phyloP scores from a whole-genome alignment of 2,113 vertebrate species.

The Myanophis thanlyinensis region DNA sequence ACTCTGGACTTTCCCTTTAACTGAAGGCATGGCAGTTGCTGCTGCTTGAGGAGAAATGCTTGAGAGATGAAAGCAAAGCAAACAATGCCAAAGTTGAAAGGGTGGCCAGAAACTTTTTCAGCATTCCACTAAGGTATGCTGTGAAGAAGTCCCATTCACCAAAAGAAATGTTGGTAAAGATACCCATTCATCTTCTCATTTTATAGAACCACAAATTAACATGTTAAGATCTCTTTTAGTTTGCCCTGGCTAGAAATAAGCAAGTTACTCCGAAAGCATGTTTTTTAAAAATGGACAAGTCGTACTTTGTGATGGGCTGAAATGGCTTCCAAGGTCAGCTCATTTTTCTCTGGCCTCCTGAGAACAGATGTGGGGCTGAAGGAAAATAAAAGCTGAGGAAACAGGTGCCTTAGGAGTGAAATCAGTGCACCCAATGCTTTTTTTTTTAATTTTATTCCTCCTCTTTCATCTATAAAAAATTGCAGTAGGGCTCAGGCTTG shows the following conservation, averaged over 20 bases:
- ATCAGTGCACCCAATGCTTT: neutral
- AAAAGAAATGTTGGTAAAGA: neutral
- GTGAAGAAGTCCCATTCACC: neutral
- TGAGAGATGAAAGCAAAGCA: conserved; percentile 68
- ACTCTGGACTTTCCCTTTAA: conserved; percentile 53
- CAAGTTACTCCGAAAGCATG: neutral
- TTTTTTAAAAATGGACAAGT: neutral
- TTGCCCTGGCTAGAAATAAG: neutral
- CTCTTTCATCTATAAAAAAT: neutral
- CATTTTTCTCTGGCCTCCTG: neutral
- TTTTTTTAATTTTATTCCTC: neutral
- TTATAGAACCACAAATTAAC: neutral
- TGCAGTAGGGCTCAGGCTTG: neutral
- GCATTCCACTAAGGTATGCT: neutral
- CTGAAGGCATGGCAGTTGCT: conserved; percentile 63
- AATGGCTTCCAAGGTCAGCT: conserved; percentile 10
- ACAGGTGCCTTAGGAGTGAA: neutral
- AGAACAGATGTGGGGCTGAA: neutral
- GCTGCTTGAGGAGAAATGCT: conserved; percentile 54
- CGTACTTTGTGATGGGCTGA: conserved; percentile 9
- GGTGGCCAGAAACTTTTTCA: conserved; percentile 40
- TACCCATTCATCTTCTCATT: neutral
- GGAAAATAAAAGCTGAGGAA: neutral
- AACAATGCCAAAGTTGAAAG: conserved; percentile 68
- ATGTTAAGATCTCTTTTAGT: neutral